These are phyloP conservation scores for Chouioia cunea DNA, from an alignment of 2,888 invertebrate genomes.

Conservation along the genomic window DNA sequence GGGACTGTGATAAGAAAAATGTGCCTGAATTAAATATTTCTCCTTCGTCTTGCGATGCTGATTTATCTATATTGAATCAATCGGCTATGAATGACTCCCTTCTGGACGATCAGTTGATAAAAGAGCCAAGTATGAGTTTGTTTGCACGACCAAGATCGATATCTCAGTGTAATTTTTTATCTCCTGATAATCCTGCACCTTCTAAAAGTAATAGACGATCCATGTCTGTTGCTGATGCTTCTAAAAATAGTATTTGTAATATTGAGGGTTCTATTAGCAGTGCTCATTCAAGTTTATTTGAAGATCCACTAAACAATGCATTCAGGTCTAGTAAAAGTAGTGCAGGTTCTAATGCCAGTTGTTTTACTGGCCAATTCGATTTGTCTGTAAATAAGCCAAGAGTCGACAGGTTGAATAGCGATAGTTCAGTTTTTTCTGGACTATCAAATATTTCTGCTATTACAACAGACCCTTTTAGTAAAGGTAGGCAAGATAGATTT, in stretches of 20 bases:
- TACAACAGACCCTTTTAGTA: slow-evolving; percentile 49
- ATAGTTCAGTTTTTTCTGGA: slow-evolving; percentile 52
- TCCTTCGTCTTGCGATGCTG: not conserved
- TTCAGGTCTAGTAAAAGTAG: slow-evolving; percentile 47
- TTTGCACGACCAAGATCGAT: slow-evolving; percentile 48
- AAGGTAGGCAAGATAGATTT: slow-evolving; percentile 27
- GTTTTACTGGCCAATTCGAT: slow-evolving; percentile 35
- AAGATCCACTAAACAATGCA: slow-evolving; percentile 55
- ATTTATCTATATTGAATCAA: slow-evolving; percentile 59
- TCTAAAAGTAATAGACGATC: slow-evolving; percentile 33
- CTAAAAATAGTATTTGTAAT: slow-evolving; percentile 15
- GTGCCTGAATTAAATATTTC: slow-evolving; percentile 27
- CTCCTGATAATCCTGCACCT: slow-evolving; percentile 39
- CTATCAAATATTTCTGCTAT: slow-evolving; percentile 58
- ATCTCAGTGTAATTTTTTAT: slow-evolving; percentile 52
- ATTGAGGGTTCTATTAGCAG: slow-evolving; percentile 16
- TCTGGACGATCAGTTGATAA: slow-evolving; percentile 46
- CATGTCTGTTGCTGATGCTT: slow-evolving; percentile 35
- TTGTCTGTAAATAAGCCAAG: slow-evolving; percentile 28
- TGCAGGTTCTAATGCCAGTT: slow-evolving; percentile 22
- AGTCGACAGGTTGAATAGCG: slow-evolving; percentile 36
- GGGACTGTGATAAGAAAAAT: slow-evolving; percentile 33
- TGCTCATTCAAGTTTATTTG: slow-evolving; percentile 41
- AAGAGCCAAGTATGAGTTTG: slow-evolving; percentile 30
- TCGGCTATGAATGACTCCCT: slow-evolving; percentile 61